Conservation (phyloP, 2,113 vertebrate species). For the Myxocyprinus asiaticus region DNA sequence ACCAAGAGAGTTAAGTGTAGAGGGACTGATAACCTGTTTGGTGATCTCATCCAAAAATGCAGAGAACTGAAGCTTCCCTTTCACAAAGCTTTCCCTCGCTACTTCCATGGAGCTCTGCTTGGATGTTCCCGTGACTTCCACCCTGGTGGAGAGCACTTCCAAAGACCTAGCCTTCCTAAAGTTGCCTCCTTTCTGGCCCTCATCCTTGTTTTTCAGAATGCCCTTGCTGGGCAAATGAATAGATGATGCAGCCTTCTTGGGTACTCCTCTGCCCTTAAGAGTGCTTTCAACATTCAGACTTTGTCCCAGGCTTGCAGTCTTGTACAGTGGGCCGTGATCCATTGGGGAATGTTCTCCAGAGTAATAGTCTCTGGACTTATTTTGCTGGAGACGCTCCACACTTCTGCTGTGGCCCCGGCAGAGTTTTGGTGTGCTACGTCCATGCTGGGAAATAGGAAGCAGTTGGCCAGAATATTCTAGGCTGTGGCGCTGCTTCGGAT, state of each 20-base stretch:
- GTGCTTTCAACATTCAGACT: constrained; percentile 60
- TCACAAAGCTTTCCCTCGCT: constrained; percentile 60
- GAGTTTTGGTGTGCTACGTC: constrained; percentile 54
- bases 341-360: neutral
- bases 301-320: constrained; percentile 68
- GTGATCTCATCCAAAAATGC: constrained; percentile 83
- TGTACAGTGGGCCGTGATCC: constrained; percentile 63
- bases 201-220: constrained; percentile 74
- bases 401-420: constrained; percentile 70
- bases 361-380: constrained; percentile 21
- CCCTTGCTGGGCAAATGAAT: constrained; percentile 72
- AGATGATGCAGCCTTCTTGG: constrained; percentile 67
- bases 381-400: constrained; percentile 64
- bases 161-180: constrained; percentile 79
- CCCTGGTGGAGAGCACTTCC: constrained; percentile 74
- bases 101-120: constrained; percentile 49
- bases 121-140: constrained; percentile 44
- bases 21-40: constrained; percentile 77
- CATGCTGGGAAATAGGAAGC: constrained; percentile 9
- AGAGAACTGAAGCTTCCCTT: constrained; percentile 79
- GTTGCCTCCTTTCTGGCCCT: constrained; percentile 41
- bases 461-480: neutral
- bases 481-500: constrained; percentile 4
- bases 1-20: constrained; percentile 69
- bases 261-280: constrained; percentile 56